Evolutionary conservation across 2,113 vertebrate species (phyloP), one percentile per base, ranked within the genome.

Genomic region (Anhinga anhinga): DNA sequence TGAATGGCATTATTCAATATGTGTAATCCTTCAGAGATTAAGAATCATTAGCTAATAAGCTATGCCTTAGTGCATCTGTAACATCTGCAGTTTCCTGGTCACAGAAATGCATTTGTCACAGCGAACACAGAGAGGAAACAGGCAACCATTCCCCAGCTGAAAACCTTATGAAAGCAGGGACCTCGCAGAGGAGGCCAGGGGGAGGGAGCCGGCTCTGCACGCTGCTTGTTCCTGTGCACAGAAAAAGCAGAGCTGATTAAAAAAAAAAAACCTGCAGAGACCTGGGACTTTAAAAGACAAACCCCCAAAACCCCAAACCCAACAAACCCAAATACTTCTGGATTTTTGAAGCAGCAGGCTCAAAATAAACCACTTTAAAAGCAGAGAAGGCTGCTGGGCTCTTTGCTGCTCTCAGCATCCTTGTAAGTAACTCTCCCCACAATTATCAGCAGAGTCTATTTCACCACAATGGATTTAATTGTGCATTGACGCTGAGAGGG

Each of bases 381-480:
- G 56, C 53, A 71, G 47, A 56, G 71, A 27, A 52, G 18, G 15
- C 62, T 26, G 14, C 47, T 76, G 6, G 38, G 27, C 19, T 66
- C 71, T 84, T 38, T n/a, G 87, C 53, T 86, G 88, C 42, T 65
- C 59, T 91, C 94, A 81, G 74, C 42, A 50, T 86, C 89, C 58
- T 32, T 42, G 65, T 44, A 92, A 97, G 78, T 93, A 81, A 76
- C 86, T 95, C 88, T 91, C 82, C 44, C 52, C 47, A 62, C 88
- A 76, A 86, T 81, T 88, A 87, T 82, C 94, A 74, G 71, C 9
- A 19, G 93, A 93, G 78, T 94, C 73, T 63, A 77, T 80, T 88
- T 93, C 82, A 49, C 59, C 79, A 92, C 96, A 94, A 93, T n/a
- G 83, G 83, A 59, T 95, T 94, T 78, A 80, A 93, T 83, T 91